These are phyloP conservation scores for Cryptoprocta ferox DNA, from an alignment of 2,797 vertebrate genomes.

Conservation along the genomic window DNA sequence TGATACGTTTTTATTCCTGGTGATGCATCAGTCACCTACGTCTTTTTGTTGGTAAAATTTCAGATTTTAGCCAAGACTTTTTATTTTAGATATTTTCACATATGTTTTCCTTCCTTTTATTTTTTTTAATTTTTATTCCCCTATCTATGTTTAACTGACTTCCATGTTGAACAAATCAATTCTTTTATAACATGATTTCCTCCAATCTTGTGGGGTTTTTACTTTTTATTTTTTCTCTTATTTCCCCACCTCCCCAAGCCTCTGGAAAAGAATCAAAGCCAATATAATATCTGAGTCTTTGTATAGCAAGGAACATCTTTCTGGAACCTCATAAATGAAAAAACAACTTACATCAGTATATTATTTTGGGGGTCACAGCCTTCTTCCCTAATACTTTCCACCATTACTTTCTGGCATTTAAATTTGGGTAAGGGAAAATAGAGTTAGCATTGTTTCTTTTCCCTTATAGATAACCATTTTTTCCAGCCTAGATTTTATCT, in stretches of 20 bases:
- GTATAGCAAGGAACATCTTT: neutral
- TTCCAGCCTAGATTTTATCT: slow-evolving; percentile 14
- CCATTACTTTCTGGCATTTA: neutral
- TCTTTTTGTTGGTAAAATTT: slow-evolving; percentile 7
- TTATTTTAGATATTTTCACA: neutral
- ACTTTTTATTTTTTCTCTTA: neutral
- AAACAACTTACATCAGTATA: neutral
- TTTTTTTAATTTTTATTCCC: neutral
- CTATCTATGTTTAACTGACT: slow-evolving; percentile 1
- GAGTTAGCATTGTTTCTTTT: neutral
- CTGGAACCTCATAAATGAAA: neutral
- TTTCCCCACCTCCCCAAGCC: neutral
- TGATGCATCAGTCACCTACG: neutral
- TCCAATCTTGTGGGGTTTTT: neutral
- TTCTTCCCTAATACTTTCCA: slow-evolving; percentile 41
- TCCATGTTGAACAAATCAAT: neutral
- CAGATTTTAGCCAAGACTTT: slow-evolving; percentile 17
- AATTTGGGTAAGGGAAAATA: neutral
- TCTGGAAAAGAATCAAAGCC: neutral
- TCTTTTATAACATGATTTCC: neutral
- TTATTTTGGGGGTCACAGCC: neutral
- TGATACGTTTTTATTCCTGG: neutral
- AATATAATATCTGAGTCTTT: neutral
- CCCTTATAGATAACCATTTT: neutral
- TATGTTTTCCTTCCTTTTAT: neutral